Evolutionary conservation across 2,113 vertebrate genomes (phyloP), one percentile per base, ranked within the genome.

Genomic region (Sinosuthora webbiana): DNA sequence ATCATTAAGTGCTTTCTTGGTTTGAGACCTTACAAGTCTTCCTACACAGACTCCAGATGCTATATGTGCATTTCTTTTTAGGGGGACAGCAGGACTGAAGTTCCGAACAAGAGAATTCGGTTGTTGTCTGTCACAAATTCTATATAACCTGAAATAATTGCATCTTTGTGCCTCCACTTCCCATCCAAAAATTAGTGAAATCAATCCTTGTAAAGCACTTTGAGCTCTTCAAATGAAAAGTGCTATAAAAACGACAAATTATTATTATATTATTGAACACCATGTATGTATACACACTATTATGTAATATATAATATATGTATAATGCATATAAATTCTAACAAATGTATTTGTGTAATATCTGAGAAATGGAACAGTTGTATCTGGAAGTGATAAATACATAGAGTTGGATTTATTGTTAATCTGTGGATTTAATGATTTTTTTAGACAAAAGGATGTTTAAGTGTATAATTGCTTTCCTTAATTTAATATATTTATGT

Each of bases 291-390:
- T 98, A 98, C 98, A 98, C 97, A 97, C 96, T 98, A 98, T 98
- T 97, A 97, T 98, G 98, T 98, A 98, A 98, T 97, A 98, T 98
- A 98, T 98, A 98, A 98, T 98, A 98, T 98, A 98, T 98, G 97
- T 98, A 98, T 98, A 98, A 98, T 97, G 98, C 98, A 98, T 98
- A 98, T 98, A 98, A 98, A 98, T 97, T 98, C 98, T 98, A 98
- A 98, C 98, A 98, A 98, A 97, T 98, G 96, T 97, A 98, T 98
- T 98, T 98, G 97, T 98, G 97, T 97, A 97, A 97, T 98, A 97
- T 98, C 97, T 97, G 97, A 97, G 97, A 98, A 98, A 98, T 96
- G 96, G 94, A 98, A 95, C 97, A 97, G 97, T 96, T 98, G 96
- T 98, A 97, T 98, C 96, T 97, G 97, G 94, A 98, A 97, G 97